A percentile compares a stretch with the other conserved stretches of the same genome.
phyloP scores from a whole-genome alignment of 2,888 invertebrate species.

The Lasioglossum pauxillum region DNA sequence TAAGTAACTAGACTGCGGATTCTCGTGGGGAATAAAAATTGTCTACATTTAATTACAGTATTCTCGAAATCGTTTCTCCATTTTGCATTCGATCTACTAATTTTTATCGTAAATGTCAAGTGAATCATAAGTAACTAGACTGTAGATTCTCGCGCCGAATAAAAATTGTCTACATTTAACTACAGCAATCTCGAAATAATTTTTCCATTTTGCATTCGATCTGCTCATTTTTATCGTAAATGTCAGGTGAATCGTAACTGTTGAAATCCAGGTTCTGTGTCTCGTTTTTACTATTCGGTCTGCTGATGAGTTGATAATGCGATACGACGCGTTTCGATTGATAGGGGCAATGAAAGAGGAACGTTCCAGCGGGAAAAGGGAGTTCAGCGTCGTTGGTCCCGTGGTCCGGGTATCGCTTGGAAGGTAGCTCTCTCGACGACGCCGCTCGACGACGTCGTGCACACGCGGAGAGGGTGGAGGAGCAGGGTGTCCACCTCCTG shows the following conservation, averaged over 20 bases:
- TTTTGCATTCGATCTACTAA: too few species aligned
- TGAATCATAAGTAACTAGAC: neutral
- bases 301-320: neutral
- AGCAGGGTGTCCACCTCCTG: constrained; percentile 82
- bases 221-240: too few species aligned
- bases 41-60: neutral
- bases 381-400: constrained; percentile 19
- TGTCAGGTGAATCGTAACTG: too few species aligned
- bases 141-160: too few species aligned
- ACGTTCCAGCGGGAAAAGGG: constrained; percentile 14
- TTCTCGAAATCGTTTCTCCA: too few species aligned
- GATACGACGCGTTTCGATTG: neutral
- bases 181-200: neutral
- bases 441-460: constrained; percentile 55
- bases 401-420: constrained; percentile 55
- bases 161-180: too few species aligned
- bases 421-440: constrained; percentile 62
- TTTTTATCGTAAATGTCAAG: too few species aligned
- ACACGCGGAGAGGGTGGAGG: constrained; percentile 59
- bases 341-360: neutral
- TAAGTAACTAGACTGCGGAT: neutral
- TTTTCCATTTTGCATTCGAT: too few species aligned
- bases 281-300: neutral
- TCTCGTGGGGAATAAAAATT: too few species aligned
- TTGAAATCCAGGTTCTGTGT: neutral